Evolutionary conservation across 1,140 invertebrate species (phyloP), one percentile per base, ranked within the genome.

Genomic region (Lucilia cuprina): DNA sequence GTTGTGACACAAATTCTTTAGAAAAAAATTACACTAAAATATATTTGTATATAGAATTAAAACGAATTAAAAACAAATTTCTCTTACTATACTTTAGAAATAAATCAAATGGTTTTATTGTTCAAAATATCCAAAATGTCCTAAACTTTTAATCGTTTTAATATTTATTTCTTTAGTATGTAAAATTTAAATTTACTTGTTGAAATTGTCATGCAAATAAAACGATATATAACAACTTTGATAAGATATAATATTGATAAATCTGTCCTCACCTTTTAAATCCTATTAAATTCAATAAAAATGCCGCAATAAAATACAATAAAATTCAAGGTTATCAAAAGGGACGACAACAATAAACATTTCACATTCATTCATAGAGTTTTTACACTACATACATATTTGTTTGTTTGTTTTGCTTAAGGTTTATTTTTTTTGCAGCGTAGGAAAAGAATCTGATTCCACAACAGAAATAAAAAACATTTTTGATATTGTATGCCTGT

Each of bases 221-320:
- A 55, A 55, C 17, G 50, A n/a, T 12, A 55, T n/a, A 55, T 55
- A 55, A n/a, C 50, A 55, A 55, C 50, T 17, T 55, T 55, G 50
- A 55, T 55, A 21, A 70, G 65, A 70, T 70, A 25, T 70, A 70
- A 21, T 70, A 70, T 12, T 70, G 65, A 70, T 70, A 70, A 70
- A 21, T 70, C 21, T 70, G 9, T 21, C 21, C 7, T 70, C 21
- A 70, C 65, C 65, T 70, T 21, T 70, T 21, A 70, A 70, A 70
- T 70, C 65, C n/a, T 70, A 70, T 70, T 70, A 70, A 70, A 70
- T 70, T 70, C 65, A 70, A 70, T 70, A 70, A 21, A 21, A 70
- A 70, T 70, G 65, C 65, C 65, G n/a, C n/a, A 19, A 70, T 70
- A 70, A 70, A 70, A 55, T 70, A 19, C 17, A 70, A 70, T 60